Evolutionary conservation across 2,888 invertebrate species (phyloP).

Genomic region (Epicampocera succincta): DNA sequence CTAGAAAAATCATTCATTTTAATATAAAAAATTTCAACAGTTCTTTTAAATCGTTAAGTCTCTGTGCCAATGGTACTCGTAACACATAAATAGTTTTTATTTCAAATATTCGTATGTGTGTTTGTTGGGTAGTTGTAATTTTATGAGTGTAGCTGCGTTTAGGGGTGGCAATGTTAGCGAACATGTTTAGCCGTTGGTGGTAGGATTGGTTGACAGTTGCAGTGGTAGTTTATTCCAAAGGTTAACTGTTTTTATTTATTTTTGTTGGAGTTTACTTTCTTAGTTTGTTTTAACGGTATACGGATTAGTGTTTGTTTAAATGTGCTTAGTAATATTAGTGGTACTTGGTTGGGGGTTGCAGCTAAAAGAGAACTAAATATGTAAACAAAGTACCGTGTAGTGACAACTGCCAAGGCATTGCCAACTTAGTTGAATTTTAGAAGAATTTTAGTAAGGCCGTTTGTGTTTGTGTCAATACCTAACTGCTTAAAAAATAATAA

Average conservation of each 20-base stretch:
- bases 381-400: not conserved
- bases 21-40: too few relatives aligned
- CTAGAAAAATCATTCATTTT: too few relatives aligned
- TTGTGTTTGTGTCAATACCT: conserved; percentile 11
- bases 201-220: conserved; percentile 22
- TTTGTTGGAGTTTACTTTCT: conserved; percentile 4
- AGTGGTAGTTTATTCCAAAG: conserved; percentile 26
- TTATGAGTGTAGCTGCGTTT: conserved; percentile 13
- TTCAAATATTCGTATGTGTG: too few relatives aligned
- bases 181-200: not conserved
- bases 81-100: conserved; percentile 29
- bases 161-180: conserved; percentile 4
- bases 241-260: conserved; percentile 20
- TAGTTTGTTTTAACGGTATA: conserved; percentile 2
- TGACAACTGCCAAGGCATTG: conserved; percentile 20
- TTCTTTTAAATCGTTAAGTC: too few relatives aligned
- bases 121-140: not conserved
- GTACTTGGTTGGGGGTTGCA: conserved; percentile 31
- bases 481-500: conserved; percentile 18
- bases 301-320: not conserved
- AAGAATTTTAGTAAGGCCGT: conserved; percentile 44
- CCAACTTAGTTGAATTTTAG: conserved; percentile 53
- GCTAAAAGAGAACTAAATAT: not conserved
- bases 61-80: too few relatives aligned
- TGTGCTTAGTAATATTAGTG: not conserved